A percentile compares a stretch with the other conserved stretches of the same genome.
Evolutionary conservation across 2,797 vertebrate genomes (phyloP).

Genomic region (Podarcis lilfordi): DNA sequence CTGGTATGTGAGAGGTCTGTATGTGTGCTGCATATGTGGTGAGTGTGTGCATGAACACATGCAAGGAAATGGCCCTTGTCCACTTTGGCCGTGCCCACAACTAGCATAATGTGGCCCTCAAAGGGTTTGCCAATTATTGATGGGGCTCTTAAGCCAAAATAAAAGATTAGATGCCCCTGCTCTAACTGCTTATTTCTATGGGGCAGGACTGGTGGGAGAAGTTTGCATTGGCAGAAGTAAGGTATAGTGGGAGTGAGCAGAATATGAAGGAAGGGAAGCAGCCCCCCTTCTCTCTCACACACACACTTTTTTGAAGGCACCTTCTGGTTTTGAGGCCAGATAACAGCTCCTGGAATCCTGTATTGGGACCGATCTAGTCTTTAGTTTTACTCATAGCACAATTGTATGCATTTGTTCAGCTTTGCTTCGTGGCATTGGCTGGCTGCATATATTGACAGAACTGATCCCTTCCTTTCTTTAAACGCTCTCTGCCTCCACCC

Average conservation of each 20-base stretch:
- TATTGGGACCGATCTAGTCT: neutral
- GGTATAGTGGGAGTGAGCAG: neutral
- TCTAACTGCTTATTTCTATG: neutral
- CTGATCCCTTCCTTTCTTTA: neutral
- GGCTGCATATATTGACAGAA: constrained; percentile 7
- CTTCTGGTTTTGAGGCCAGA: neutral
- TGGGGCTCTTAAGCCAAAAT: no score
- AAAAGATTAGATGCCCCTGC: no score
- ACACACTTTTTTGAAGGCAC: neutral
- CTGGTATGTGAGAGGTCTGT: no score
- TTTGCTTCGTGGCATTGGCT: neutral
- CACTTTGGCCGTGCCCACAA: no score
- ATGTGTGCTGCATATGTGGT: no score
- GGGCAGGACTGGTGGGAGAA: neutral
- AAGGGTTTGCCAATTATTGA: neutral
- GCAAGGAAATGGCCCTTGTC: no score
- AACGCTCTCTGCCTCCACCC: constrained; percentile 20
- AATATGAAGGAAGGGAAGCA: neutral
- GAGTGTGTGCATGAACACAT: no score
- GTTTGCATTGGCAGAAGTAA: neutral
- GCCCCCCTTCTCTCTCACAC: no score
- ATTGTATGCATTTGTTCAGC: neutral
- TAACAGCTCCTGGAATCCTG: neutral
- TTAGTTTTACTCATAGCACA: neutral
- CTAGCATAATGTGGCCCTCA: no score